Conservation (phyloP, 2,888 invertebrate genomes). For the Phortica magna region DNA sequence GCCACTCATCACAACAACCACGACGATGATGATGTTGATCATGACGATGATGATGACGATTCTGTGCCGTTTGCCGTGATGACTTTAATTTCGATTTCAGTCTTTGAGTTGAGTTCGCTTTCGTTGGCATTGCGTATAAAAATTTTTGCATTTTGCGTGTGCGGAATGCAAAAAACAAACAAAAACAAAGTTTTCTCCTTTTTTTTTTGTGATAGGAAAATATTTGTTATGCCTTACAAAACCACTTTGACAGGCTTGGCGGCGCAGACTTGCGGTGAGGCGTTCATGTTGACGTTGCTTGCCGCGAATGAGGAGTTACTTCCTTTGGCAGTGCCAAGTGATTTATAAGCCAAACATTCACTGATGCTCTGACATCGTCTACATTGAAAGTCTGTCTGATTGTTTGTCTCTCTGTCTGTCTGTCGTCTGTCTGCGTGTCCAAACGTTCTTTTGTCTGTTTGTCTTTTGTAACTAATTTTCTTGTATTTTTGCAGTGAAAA, state of each 20-base stretch:
- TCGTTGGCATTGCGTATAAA: constrained; percentile 28
- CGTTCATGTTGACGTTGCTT: neutral
- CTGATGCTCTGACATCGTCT: neutral
- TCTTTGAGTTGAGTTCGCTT: constrained; percentile 29
- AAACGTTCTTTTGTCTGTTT: constrained; percentile 1
- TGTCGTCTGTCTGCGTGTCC: neutral
- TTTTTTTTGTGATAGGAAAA: constrained; percentile 23
- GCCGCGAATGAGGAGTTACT: neutral
- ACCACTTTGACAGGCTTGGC: neutral
- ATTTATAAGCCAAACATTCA: constrained; percentile 53
- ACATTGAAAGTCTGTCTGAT: too few species aligned
- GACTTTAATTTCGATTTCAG: constrained; percentile 62
- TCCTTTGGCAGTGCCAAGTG: constrained; percentile 47
- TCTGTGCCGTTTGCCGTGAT: too few species aligned
- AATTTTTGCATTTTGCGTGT: constrained; percentile 36
- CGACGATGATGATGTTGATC: constrained; percentile 2
- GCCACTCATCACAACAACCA: neutral
- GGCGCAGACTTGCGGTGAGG: neutral
- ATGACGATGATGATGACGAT: neutral
- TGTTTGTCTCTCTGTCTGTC: neutral
- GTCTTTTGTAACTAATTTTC: constrained; percentile 63
- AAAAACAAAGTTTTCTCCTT: neutral
- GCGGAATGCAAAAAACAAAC: constrained; percentile 48
- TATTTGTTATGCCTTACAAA: constrained; percentile 29
- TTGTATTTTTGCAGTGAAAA: constrained; percentile 57